A percentile compares a stretch with the other conserved stretches of the same genome.
Conservation (phyloP, 37 sponge, comb jelly and placozoan species). For the Halisarca cf. caerulea region DNA sequence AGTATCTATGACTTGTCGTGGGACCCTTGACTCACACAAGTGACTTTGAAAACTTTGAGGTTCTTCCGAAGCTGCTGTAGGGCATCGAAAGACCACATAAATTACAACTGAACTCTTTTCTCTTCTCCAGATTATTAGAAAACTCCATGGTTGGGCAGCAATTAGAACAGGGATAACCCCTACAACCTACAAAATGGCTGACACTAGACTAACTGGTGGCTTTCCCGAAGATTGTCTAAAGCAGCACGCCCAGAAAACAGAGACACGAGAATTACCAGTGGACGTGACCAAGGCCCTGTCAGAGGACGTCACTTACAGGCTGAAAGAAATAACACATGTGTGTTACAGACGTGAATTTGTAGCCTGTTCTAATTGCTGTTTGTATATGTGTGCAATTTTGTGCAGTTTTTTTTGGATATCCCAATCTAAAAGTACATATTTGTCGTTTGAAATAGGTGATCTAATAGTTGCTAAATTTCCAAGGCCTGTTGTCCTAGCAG, state of each 20-base stretch:
- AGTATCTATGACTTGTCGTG: no score
- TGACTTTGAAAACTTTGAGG: conserved; percentile 38
- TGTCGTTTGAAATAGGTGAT: no score
- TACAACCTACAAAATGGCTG: background rate
- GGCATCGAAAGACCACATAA: conserved; percentile 47
- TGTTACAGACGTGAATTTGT: background rate
- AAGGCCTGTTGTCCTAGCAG: no score
- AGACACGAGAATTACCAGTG: background rate
- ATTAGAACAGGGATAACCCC: conserved; percentile 4
- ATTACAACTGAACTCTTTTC: background rate
- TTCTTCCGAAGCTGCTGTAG: conserved; percentile 54
- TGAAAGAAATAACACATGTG: conserved; percentile 6
- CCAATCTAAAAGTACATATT: no score
- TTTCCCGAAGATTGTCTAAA: background rate
- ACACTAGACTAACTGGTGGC: background rate
- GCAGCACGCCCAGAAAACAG: background rate
- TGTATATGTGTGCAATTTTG: background rate
- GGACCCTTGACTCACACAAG: conserved; percentile 67
- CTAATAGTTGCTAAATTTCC: no score
- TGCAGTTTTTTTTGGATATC: no score
- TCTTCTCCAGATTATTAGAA: background rate
- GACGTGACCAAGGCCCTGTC: background rate
- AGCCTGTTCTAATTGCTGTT: background rate
- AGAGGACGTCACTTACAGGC: conserved; percentile 1
- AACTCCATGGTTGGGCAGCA: background rate